Evolutionary conservation across 2,888 invertebrate species (phyloP).

Genomic region (Automeris io): DNA sequence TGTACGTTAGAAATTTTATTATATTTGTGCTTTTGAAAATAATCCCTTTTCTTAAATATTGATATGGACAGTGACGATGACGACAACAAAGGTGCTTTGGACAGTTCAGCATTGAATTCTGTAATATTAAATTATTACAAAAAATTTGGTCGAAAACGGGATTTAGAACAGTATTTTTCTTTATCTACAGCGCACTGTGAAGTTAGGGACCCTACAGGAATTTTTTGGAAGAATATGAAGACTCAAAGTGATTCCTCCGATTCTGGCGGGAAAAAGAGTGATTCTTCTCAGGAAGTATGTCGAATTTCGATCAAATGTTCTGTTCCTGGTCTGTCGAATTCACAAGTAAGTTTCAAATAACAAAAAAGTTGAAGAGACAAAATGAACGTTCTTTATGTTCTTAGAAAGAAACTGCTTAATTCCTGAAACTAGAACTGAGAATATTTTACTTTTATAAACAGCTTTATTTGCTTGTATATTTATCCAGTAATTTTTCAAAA

Average conservation of each 20-base stretch:
- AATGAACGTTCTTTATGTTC: too few relatives aligned
- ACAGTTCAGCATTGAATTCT: conserved; percentile 44
- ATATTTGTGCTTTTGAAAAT: too few relatives aligned
- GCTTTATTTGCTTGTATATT: too few relatives aligned
- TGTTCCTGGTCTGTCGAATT: conserved; percentile 41
- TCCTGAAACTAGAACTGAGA: too few relatives aligned
- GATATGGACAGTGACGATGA: conserved; percentile 45
- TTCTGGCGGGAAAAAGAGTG: conserved; percentile 54
- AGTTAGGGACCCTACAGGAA: conserved; percentile 51
- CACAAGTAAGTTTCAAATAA: conserved; percentile 46
- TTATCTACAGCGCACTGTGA: conserved; percentile 63
- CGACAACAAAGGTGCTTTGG: conserved; percentile 14
- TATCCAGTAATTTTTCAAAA: too few relatives aligned
- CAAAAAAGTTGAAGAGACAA: too few relatives aligned
- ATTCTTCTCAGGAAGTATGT: conserved; percentile 60
- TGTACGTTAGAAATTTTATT: too few relatives aligned
- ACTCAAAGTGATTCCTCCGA: conserved; percentile 58
- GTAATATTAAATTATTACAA: conserved; percentile 80
- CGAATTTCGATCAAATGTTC: conserved; percentile 63
- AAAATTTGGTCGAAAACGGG: conserved; percentile 80
- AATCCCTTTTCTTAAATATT: too few relatives aligned
- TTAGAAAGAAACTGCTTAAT: too few relatives aligned
- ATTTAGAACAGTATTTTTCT: conserved; percentile 82
- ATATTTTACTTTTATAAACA: too few relatives aligned
- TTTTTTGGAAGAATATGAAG: conserved; percentile 68